These are phyloP conservation scores for Eilema caniola DNA, from an alignment of 2,888 invertebrate genomes.

Conservation along the genomic window DNA sequence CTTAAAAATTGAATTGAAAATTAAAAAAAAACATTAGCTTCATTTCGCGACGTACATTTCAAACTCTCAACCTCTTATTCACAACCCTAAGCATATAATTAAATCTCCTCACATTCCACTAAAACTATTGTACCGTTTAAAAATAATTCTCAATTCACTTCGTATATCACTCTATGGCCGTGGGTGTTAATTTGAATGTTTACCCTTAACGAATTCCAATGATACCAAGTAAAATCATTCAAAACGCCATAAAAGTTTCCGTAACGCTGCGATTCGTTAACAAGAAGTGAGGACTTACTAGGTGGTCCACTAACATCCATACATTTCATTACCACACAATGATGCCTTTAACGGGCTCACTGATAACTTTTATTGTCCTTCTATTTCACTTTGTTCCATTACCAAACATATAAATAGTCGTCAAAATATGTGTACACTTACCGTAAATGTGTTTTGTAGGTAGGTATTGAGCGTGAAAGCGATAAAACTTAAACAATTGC, in stretches of 20 bases:
- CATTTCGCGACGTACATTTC: background rate
- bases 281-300: constrained; percentile 47
- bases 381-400: constrained; percentile 68
- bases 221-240: constrained; percentile 61
- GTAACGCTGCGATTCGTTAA: constrained; percentile 56
- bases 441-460: constrained; percentile 39
- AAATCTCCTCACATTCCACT: background rate
- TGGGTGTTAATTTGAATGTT: constrained; percentile 39
- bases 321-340: constrained; percentile 70
- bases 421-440: constrained; percentile 61
- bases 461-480: constrained; percentile 3
- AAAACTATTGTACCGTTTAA: background rate
- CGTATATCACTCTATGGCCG: constrained; percentile 10
- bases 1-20: too few species aligned
- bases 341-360: constrained; percentile 51
- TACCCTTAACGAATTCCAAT: constrained; percentile 63
- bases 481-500: constrained; percentile 1
- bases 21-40: too few species aligned
- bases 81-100: background rate
- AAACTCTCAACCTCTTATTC: background rate
- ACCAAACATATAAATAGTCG: constrained; percentile 61
- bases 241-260: constrained; percentile 65
- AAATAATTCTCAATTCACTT: background rate
- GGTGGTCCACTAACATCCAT: constrained; percentile 73
- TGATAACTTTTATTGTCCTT: constrained; percentile 76